Conservation (phyloP, 1,140 invertebrate genomes). For the Armadillidium nasatum region DNA sequence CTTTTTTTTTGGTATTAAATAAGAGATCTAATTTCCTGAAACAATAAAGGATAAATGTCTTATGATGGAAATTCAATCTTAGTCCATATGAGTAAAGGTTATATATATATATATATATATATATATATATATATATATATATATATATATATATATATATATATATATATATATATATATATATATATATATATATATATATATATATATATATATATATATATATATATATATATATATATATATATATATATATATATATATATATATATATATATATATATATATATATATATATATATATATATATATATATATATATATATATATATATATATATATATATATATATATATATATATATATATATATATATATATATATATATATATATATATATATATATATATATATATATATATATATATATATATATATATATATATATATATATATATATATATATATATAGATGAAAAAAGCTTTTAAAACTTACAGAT, state of each 20-base stretch:
- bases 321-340: too few species aligned
- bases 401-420: background rate
- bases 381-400: background rate
- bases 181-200: slow-evolving; percentile 3
- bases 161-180: slow-evolving; percentile 3
- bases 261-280: slow-evolving; percentile 9
- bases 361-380: background rate
- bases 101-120: background rate
- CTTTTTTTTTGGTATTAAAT: too few species aligned
- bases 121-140: slow-evolving; percentile 3
- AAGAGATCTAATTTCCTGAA: too few species aligned
- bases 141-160: background rate
- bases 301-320: too few species aligned
- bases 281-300: too few species aligned
- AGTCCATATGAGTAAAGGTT: too few species aligned
- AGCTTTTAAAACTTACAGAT: background rate
- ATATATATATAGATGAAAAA: too few species aligned
- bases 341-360: background rate
- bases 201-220: slow-evolving; percentile 7
- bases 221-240: slow-evolving; percentile 9
- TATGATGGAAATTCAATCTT: too few species aligned
- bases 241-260: slow-evolving; percentile 7
- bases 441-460: background rate
- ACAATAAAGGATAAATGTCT: too few species aligned
- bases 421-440: slow-evolving; percentile 3